A percentile compares a stretch with the other conserved stretches of the same genome.
Evolutionary conservation across 2,888 invertebrate species (phyloP).

Genomic region (Scaptomyza caliginosa): DNA sequence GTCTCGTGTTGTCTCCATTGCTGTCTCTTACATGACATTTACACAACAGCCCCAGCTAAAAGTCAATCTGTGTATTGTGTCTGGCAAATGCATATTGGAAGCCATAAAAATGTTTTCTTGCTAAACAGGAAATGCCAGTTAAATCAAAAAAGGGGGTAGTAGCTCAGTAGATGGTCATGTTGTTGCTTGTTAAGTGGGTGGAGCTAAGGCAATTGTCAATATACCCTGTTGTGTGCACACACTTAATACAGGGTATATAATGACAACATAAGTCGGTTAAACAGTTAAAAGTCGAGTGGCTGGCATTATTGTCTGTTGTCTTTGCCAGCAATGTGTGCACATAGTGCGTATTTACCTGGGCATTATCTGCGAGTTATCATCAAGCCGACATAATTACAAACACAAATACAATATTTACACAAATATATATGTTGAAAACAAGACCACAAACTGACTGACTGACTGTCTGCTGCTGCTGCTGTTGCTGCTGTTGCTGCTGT

Average conservation of each 20-base stretch:
- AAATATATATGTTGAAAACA: conserved; percentile 74
- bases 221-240: not conserved
- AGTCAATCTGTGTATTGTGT: conserved; percentile 75
- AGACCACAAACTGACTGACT: conserved; percentile 25
- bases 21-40: conserved; percentile 60
- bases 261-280: conserved; percentile 28
- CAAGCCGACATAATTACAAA: conserved; percentile 74
- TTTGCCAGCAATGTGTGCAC: conserved; percentile 17
- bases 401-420: conserved; percentile 76
- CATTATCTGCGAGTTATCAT: conserved; percentile 75
- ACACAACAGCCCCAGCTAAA: conserved; percentile 61
- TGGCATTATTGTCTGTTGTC: conserved; percentile 34
- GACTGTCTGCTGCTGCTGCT: conserved; percentile 35
- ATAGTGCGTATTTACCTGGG: conserved; percentile 66
- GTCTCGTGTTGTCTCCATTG: conserved; percentile 59
- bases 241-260: conserved; percentile 20
- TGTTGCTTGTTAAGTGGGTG: conserved; percentile 19
- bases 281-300: conserved; percentile 41
- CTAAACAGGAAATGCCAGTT: conserved; percentile 66
- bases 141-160: conserved; percentile 10
- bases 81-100: conserved; percentile 61
- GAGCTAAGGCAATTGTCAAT: not conserved
- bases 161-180: conserved; percentile 2
- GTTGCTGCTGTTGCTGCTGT: conserved; percentile 13
- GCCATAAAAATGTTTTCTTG: conserved; percentile 68